Base-by-base conservation (phyloP, 2,797 vertebrate species). In the Anguilla obscura region DNA sequence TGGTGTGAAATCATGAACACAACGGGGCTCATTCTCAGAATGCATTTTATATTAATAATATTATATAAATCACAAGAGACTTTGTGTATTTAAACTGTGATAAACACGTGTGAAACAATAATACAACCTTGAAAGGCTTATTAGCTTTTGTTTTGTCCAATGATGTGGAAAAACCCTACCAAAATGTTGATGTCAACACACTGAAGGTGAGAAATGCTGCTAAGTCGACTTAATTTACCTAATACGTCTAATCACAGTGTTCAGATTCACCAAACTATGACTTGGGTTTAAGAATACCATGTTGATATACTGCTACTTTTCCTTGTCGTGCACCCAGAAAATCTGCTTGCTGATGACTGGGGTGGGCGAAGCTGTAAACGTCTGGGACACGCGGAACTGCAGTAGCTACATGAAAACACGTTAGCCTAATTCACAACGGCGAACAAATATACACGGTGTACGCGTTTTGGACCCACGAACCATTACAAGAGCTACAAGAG, bases 21-120 rank as follows among this genome's bases (percentile, higher is more conserved):
- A 92, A 94, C 92, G 93, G 94, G 93, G 93, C 94, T 94, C 93
- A 94, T 88, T 94, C 93, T 93, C 94, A 93, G 93, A 90, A 86
- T 92, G 93, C 89, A 40, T 33, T 30, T 87, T 84, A 69, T 9
- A 12, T 9, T 7, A 33, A 52, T 52, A 52, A 8, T 52, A 0
- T 52, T 52, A 52, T 52, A 10, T 10, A 52, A 10, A 40, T 40
- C 2, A 40, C 36, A 40, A 40, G 0, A 40, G 36, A 40, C 36
- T 40, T 40, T 40, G 36, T 40, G 36, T 40, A 40, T 40, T 40
- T 40, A 40, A 40, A 45, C 40, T 45, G 40, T 40, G 40, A 40
- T 40, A 40, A 3, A 40, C 40, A 40, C 40, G 40, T 45, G 40
- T 45, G 40, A 45, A 45, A 45, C 40, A 45, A 45, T 45, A 45